These are phyloP conservation scores for Burhinus oedicnemus DNA, from an alignment of 2,113 vertebrate species.

Conservation along the genomic window DNA sequence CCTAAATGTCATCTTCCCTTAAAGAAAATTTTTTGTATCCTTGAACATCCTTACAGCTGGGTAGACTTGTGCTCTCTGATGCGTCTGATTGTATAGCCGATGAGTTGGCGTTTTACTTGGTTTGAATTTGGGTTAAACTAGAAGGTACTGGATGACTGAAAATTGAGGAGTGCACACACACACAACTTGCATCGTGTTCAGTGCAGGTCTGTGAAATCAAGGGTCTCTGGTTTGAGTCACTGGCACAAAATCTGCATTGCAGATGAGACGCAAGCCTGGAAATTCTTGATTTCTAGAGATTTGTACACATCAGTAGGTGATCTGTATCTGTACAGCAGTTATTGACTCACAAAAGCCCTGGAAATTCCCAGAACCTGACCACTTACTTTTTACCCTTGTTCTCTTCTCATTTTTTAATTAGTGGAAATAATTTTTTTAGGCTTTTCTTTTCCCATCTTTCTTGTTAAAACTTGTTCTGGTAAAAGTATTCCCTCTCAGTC, in stretches of 20 bases:
- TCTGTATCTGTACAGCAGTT: not conserved
- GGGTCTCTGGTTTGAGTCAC: not conserved
- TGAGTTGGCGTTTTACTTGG: not conserved
- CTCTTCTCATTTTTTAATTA: not conserved
- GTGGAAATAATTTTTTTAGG: not conserved
- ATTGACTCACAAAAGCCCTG: not conserved
- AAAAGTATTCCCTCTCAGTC: not conserved
- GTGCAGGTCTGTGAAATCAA: not conserved
- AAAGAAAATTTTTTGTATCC: not conserved
- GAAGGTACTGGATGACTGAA: not conserved
- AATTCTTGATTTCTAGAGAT: not conserved
- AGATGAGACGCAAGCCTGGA: not conserved
- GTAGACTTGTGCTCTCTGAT: not conserved
- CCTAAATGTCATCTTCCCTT: not conserved
- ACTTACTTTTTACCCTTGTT: not conserved
- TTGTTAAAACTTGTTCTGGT: not conserved
- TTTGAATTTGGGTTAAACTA: not conserved
- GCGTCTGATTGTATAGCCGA: not conserved
- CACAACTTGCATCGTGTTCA: not conserved
- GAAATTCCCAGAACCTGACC: not conserved
- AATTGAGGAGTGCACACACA: not conserved
- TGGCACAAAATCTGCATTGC: not conserved
- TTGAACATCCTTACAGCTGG: not conserved
- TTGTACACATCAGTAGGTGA: not conserved
- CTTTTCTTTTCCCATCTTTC: not conserved